These are phyloP conservation scores for Alligator mississippiensis DNA, from an alignment of 2,113 vertebrate species.

Conservation along the genomic window DNA sequence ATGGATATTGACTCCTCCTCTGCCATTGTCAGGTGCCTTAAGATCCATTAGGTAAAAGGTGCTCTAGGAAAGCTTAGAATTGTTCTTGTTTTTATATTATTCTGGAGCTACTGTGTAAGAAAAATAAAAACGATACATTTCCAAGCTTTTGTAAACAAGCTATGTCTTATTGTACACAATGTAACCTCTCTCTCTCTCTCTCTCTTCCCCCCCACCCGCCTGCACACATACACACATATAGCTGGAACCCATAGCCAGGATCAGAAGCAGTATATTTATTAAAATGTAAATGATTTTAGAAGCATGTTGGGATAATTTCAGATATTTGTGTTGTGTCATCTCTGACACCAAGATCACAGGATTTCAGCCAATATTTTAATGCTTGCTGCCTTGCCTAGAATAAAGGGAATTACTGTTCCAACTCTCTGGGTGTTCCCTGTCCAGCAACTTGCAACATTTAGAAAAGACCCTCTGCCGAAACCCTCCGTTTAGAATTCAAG, in stretches of 20 bases:
- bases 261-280: neutral
- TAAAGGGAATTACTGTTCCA: neutral
- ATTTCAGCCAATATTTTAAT: neutral
- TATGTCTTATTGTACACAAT: neutral
- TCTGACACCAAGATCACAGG: neutral
- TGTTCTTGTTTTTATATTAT: neutral
- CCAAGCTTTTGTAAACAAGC: neutral
- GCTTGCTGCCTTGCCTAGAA: neutral
- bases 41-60: neutral
- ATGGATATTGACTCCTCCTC: fast-evolving
- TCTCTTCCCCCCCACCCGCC: too few relatives aligned
- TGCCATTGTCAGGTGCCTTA: neutral
- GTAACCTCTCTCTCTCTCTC: neutral
- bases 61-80: neutral
- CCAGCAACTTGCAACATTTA: neutral
- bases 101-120: neutral
- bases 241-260: neutral
- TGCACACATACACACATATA: fast-evolving
- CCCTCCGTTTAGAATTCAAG: neutral
- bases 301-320: neutral
- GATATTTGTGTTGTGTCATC: neutral
- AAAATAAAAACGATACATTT: neutral
- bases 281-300: neutral
- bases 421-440: neutral
- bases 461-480: neutral